Base-by-base conservation (phyloP, 1,140 invertebrate species). In the Cepaea nemoralis region DNA sequence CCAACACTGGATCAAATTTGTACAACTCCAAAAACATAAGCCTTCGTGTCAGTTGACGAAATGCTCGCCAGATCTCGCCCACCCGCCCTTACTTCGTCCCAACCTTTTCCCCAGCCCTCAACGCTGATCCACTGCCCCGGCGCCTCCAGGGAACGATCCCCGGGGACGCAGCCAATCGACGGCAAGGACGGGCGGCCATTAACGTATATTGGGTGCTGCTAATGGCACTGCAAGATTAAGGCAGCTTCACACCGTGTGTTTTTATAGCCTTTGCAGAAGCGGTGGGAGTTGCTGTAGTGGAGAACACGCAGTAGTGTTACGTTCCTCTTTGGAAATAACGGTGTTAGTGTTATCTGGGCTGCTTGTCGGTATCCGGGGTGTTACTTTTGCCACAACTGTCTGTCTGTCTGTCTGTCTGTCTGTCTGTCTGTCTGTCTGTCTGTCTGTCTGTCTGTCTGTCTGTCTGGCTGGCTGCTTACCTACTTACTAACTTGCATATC, bases 121-220 rank as follows among this genome's bases (percentile, higher is more conserved):
- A 6, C 39, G n/a, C 14, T 27, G 48, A 10, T 59, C 35, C 27
- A n/a, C 48, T 39, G 40, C 16, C 45, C 48, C 24, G 0, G 12
- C 24, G 19, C 55, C 42, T 55, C 76, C 8, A 19, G 31, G 40
- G 77, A 69, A 16, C 19, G 59, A 16, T 39, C 77, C 40, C 45
- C 12, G 31, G 48, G 63, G 63, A 71, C 50, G 40, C 33, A 37
- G 66, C 66, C 66, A 39, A 70, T 70, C 42, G 77, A 19, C 63
- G 39, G 33, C 40, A 55, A 67, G 35, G 31, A 71, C 27, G 19
- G 63, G 39, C 48, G 22, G 45, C 77, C 42, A 50, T 80, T 71
- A 42, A 6, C 67, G n/a, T 50, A 35, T 35, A 69, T 69, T 50
- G 67, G 63, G 37, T 37, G 37, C 42, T 42, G 42, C 42, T 55